Percentiles rank a stretch among this genome's conserved stretches.
These are phyloP conservation scores for Ovis aries DNA, from an alignment of 2,113 vertebrate species.

Conservation along the genomic window ARS-UI_Ramb_v3.0 NC_056069.1:8023001-8023500, in stretches of 20 bases:
- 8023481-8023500: not conserved
- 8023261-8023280: constrained; percentile 82
- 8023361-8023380: not conserved
- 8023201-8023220: constrained; percentile 73
- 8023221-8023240: constrained; percentile 69
- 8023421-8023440: not conserved
- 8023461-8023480: not conserved
- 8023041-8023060: constrained; percentile 82
- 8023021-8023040: constrained; percentile 80
- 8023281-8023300: constrained; percentile 78
- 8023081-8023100: constrained; percentile 72
- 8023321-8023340: not conserved
- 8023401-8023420: not conserved
- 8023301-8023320: not conserved
- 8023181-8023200: constrained; percentile 83
- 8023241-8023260: constrained; percentile 81
- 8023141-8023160: constrained; percentile 77
- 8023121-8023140: constrained; percentile 78
- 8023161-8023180: constrained; percentile 82
- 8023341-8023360: not conserved
- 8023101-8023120: constrained; percentile 80
- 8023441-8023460: not conserved
- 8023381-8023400: not conserved
- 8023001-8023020: constrained; percentile 81
- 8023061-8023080: constrained; percentile 80